A percentile compares a stretch with the other conserved stretches of the same genome.
These are phyloP conservation scores for Bemisia tabaci DNA, from an alignment of 1,140 invertebrate species.

Conservation along the genomic window DNA sequence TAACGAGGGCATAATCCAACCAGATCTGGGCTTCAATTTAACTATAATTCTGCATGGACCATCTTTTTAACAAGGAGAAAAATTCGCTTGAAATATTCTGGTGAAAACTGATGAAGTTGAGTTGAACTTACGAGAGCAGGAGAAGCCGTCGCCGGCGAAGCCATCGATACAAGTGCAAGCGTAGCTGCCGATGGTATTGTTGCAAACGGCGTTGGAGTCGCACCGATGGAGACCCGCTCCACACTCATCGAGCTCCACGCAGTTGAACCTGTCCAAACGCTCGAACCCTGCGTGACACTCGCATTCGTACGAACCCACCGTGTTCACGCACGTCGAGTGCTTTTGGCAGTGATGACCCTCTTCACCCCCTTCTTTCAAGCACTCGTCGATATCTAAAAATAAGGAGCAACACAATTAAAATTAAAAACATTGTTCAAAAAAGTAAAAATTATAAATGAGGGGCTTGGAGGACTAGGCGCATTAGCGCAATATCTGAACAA, in stretches of 20 bases:
- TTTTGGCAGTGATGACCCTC: conserved; percentile 66
- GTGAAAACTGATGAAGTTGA: too few species aligned
- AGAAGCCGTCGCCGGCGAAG: conserved; percentile 67
- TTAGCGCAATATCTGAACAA: too few species aligned
- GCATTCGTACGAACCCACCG: conserved; percentile 61
- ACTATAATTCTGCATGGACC: too few species aligned
- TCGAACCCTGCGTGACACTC: conserved; percentile 67
- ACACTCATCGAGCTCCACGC: conserved; percentile 70
- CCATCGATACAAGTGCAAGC: conserved; percentile 66
- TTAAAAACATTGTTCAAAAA: not conserved
- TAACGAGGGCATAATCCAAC: too few species aligned
- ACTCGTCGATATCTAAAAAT: conserved; percentile 66
- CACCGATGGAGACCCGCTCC: conserved; percentile 51
- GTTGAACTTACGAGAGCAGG: conserved; percentile 59
- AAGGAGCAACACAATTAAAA: conserved; percentile 5
- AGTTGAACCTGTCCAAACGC: conserved; percentile 60
- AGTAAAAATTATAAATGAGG: too few species aligned
- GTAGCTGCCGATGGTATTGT: conserved; percentile 74
- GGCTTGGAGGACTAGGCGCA: too few species aligned
- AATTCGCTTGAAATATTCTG: too few species aligned
- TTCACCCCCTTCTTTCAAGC: conserved; percentile 50
- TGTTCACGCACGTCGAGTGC: conserved; percentile 68
- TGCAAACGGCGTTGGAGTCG: conserved; percentile 62
- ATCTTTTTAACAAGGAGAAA: too few species aligned
- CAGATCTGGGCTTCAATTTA: too few species aligned